phyloP scores from a whole-genome alignment of 2,797 vertebrate genomes.

The Dicrostonyx torquatus region DNA sequence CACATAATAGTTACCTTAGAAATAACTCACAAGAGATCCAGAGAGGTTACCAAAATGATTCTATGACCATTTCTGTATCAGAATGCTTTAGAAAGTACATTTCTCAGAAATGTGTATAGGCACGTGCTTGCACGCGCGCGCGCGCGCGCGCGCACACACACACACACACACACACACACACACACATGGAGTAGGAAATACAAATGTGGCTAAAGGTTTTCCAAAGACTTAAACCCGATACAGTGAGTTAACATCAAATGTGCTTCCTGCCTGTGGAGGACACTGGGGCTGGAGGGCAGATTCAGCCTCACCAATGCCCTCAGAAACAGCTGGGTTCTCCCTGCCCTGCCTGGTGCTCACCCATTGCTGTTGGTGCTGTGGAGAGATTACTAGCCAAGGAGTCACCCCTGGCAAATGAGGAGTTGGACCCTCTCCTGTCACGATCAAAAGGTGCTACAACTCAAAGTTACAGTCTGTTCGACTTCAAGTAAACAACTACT shows the following conservation, averaged over 20 bases:
- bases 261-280: conserved; percentile 53
- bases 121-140: too few relatives aligned
- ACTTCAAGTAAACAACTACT: conserved; percentile 60
- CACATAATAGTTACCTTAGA: background rate
- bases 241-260: conserved; percentile 11
- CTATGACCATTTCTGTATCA: background rate
- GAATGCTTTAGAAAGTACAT: background rate
- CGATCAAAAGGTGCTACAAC: conserved; percentile 48
- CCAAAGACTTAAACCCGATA: conserved; percentile 13
- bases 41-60: conserved; percentile 29
- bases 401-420: conserved; percentile 52
- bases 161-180: background rate
- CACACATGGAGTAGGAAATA: background rate
- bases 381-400: conserved; percentile 27
- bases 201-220: background rate
- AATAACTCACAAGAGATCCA: background rate
- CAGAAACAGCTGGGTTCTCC: conserved; percentile 61
- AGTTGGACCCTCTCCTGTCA: conserved; percentile 29
- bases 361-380: background rate
- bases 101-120: background rate
- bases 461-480: background rate
- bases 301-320: conserved; percentile 42
- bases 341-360: background rate
- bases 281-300: conserved; percentile 54
- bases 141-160: too few relatives aligned